phyloP scores from a whole-genome alignment of 2,888 invertebrate genomes.

The Oligia fasciuncula region DNA sequence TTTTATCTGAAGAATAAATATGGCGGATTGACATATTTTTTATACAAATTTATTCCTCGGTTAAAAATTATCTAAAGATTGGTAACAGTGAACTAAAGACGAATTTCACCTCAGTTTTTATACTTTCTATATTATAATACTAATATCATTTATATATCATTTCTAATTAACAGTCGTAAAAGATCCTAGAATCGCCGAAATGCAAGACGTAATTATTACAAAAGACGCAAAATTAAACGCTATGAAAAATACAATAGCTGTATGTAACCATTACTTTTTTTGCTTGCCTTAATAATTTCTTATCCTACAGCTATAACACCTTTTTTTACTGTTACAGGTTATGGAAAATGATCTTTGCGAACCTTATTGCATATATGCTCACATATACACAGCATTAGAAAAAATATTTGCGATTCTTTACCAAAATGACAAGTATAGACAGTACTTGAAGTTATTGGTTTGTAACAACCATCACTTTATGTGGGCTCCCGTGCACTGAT shows the following conservation, averaged over 20 bases:
- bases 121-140: background rate
- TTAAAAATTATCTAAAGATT: background rate
- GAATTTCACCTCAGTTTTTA: background rate
- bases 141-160: too few relatives aligned
- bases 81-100: background rate
- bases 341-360: slow-evolving; percentile 87
- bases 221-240: slow-evolving; percentile 87
- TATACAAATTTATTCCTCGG: background rate
- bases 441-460: slow-evolving; percentile 84
- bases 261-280: slow-evolving; percentile 57
- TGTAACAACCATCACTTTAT: slow-evolving; percentile 26
- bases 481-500: background rate
- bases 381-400: slow-evolving; percentile 86
- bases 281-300: background rate
- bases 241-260: slow-evolving; percentile 86
- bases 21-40: background rate
- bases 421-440: slow-evolving; percentile 84
- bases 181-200: slow-evolving; percentile 82
- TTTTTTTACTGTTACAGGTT: slow-evolving; percentile 71
- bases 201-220: slow-evolving; percentile 80
- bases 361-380: slow-evolving; percentile 86
- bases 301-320: too few relatives aligned
- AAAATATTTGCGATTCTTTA: slow-evolving; percentile 84
- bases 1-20: background rate
- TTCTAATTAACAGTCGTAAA: slow-evolving; percentile 68